Conservation (phyloP, 2,888 invertebrate species). For the Laothoe populi region DNA sequence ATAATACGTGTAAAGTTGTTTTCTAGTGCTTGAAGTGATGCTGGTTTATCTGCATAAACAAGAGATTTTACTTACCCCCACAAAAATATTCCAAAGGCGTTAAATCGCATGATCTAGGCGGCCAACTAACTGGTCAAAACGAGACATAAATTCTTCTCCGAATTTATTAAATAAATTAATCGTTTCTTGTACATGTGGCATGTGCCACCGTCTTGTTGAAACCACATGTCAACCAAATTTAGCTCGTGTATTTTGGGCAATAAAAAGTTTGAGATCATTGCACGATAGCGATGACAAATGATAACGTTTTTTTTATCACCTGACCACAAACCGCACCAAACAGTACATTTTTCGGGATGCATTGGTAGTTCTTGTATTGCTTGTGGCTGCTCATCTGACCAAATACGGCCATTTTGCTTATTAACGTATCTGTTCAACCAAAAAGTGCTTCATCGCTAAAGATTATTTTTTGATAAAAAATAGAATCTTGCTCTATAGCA, state of each 20-base stretch:
- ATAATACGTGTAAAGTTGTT: conserved; percentile 21
- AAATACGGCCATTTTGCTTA: conserved; percentile 31
- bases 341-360: conserved; percentile 32
- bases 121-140: conserved; percentile 18
- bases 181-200: conserved; percentile 8
- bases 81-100: conserved; percentile 3
- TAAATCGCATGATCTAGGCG: too few relatives aligned
- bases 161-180: conserved; percentile 1
- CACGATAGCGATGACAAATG: too few relatives aligned
- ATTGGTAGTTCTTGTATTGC: conserved; percentile 28
- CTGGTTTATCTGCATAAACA: conserved; percentile 16
- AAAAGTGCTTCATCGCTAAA: conserved; percentile 31
- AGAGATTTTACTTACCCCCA: conserved; percentile 12
- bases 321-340: conserved; percentile 28
- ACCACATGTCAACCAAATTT: background rate
- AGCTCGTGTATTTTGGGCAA: background rate
- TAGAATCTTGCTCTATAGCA: conserved; percentile 28
- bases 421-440: conserved; percentile 30
- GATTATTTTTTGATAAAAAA: conserved; percentile 32
- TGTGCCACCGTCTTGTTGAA: background rate
- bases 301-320: too few relatives aligned
- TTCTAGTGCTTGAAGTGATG: conserved; percentile 21
- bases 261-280: background rate
- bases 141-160: conserved; percentile 5
- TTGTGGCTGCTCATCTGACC: conserved; percentile 29